These are phyloP conservation scores for Halcyon smyrnensis DNA, from an alignment of 2,797 vertebrate species.

Conservation along the genomic window DNA sequence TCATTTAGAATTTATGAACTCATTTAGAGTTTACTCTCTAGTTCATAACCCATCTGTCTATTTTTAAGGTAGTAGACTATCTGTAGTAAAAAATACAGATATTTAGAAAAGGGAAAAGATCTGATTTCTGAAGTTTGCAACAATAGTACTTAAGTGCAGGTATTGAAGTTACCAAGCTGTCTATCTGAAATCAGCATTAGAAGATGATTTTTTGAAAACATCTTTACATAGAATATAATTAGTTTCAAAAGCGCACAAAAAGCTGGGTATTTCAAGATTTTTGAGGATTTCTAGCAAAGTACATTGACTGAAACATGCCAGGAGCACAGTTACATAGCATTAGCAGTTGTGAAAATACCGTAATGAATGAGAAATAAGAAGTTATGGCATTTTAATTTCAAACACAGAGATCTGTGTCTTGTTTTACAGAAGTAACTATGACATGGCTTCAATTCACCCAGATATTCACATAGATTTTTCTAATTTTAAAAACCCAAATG, in stretches of 20 bases:
- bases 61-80: not conserved
- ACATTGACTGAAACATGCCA: not conserved
- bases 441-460: not conserved
- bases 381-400: not conserved
- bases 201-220: not conserved
- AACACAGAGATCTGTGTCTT: not conserved
- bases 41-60: not conserved
- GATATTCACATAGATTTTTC: not conserved
- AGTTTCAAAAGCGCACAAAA: not conserved
- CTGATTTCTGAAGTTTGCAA: not conserved
- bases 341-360: not conserved
- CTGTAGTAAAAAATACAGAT: not conserved
- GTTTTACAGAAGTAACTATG: not conserved
- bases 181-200: not conserved
- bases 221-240: not conserved
- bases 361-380: not conserved
- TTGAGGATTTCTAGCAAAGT: not conserved
- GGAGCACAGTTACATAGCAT: not conserved
- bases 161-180: not conserved
- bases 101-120: not conserved
- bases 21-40: not conserved
- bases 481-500: not conserved
- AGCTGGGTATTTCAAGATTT: not conserved
- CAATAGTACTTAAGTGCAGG: not conserved
- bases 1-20: not conserved